These are phyloP conservation scores for Arion vulgaris DNA, from an alignment of 1,140 invertebrate genomes.

Conservation along the genomic window DNA sequence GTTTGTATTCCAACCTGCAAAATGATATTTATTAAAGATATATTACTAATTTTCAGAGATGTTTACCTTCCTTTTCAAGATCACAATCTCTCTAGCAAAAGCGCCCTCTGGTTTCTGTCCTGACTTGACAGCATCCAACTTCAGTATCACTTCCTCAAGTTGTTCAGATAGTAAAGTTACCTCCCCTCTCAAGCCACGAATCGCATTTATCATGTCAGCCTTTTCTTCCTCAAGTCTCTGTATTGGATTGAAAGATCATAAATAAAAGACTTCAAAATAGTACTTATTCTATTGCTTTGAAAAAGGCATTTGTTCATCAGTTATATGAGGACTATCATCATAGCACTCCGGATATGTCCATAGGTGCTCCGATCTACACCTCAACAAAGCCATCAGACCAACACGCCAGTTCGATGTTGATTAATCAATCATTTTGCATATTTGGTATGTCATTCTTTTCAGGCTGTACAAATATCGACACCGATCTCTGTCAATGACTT, in stretches of 20 bases:
- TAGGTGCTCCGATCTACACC: too few relatives aligned
- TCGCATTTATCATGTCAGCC: slow-evolving; percentile 28
- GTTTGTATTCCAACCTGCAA: too few relatives aligned
- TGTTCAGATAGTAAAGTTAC: slow-evolving; percentile 42
- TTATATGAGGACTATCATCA: too few relatives aligned
- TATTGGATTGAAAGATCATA: neutral
- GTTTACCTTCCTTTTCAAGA: slow-evolving; percentile 50
- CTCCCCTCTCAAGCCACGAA: slow-evolving; percentile 40
- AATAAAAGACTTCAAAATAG: neutral
- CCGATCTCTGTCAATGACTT: too few relatives aligned
- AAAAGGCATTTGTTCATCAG: too few relatives aligned
- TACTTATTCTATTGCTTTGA: too few relatives aligned
- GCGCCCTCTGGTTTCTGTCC: neutral
- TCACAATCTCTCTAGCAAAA: slow-evolving; percentile 36
- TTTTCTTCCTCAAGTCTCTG: slow-evolving; percentile 30
- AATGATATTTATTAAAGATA: neutral
- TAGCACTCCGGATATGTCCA: too few relatives aligned
- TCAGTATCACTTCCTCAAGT: slow-evolving; percentile 32
- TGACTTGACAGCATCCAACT: neutral
- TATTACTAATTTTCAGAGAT: neutral
- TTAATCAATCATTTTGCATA: too few relatives aligned
- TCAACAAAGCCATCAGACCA: too few relatives aligned
- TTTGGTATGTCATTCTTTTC: too few relatives aligned
- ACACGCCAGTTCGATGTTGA: too few relatives aligned
- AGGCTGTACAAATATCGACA: too few relatives aligned